These are phyloP conservation scores for Saxidomus purpurata DNA, from an alignment of 1,140 invertebrate species.

Conservation along the genomic window DNA sequence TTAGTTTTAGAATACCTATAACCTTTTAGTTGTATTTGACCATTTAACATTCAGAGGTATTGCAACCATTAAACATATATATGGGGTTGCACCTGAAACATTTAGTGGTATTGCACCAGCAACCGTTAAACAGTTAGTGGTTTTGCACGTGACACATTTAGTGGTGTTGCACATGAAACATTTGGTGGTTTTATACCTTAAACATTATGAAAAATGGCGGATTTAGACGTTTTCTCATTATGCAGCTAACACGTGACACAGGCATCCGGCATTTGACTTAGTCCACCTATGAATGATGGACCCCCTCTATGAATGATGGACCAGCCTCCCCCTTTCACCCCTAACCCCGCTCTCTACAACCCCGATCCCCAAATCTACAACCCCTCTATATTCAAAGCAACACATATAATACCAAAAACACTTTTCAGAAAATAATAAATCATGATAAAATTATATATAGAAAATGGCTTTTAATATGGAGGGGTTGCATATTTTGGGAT, in stretches of 20 bases:
- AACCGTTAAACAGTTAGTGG: background rate
- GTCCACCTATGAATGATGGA: background rate
- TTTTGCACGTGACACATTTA: background rate
- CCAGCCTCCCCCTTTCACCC: background rate
- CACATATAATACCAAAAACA: slow-evolving; percentile 17
- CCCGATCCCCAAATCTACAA: background rate
- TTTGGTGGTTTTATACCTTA: background rate
- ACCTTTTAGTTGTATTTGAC: background rate
- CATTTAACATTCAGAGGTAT: background rate
- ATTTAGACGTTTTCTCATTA: background rate
- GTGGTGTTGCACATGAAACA: background rate
- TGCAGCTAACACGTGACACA: background rate
- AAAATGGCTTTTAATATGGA: slow-evolving; percentile 28
- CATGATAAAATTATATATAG: slow-evolving; percentile 33
- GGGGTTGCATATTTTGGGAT: slow-evolving; percentile 18
- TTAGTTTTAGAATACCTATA: background rate
- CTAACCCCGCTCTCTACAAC: background rate
- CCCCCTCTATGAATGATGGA: background rate
- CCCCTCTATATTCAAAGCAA: background rate
- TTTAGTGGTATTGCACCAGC: background rate
- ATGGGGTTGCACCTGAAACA: background rate
- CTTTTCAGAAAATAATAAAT: slow-evolving; percentile 7
- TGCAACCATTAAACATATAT: background rate
- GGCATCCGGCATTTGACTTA: background rate
- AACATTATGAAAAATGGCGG: background rate